These are phyloP conservation scores for Slavum lentiscoides DNA, from an alignment of 2,888 invertebrate species.

Conservation along the genomic window DNA sequence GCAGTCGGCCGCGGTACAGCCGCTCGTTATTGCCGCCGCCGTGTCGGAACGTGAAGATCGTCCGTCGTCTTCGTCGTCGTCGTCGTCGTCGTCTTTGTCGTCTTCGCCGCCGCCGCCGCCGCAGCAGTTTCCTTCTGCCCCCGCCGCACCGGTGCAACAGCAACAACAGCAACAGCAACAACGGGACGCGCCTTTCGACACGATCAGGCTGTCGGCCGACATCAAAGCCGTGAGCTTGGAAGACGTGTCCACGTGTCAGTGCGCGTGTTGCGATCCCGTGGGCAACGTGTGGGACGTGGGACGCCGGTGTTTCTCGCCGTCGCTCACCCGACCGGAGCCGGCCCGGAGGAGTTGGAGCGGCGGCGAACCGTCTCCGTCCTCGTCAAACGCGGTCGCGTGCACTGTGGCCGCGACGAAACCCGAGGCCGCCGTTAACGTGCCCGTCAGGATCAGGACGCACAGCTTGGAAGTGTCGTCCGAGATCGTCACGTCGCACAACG, in stretches of 20 bases:
- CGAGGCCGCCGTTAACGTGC: not conserved
- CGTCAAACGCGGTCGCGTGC: conserved; percentile 56
- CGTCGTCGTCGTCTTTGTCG: conserved; percentile 12
- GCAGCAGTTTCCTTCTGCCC: not conserved
- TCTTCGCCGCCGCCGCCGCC: conserved; percentile 3
- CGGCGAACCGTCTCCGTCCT: conserved; percentile 58
- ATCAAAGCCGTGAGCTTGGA: conserved; percentile 47
- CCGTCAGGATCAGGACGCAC: conserved; percentile 58
- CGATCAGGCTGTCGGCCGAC: conserved; percentile 44
- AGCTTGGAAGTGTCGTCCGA: conserved; percentile 75
- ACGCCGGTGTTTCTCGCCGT: conserved; percentile 54
- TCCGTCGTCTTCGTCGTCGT: not conserved
- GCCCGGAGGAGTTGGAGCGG: conserved; percentile 37
- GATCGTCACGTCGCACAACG: conserved; percentile 76
- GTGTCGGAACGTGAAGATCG: conserved; percentile 48
- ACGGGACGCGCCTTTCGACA: conserved; percentile 37
- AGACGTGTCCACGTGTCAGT: conserved; percentile 66
- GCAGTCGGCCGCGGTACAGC: conserved; percentile 7
- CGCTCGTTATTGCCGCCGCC: not conserved
- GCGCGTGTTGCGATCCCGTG: conserved; percentile 75
- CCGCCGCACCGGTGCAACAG: not conserved
- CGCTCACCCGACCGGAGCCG: conserved; percentile 49
- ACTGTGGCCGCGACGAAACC: conserved; percentile 56
- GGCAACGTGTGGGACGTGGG: conserved; percentile 74
- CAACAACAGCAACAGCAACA: conserved; percentile 21